phyloP scores from a whole-genome alignment of 2,888 invertebrate species.

The Desoria tigrina region DNA sequence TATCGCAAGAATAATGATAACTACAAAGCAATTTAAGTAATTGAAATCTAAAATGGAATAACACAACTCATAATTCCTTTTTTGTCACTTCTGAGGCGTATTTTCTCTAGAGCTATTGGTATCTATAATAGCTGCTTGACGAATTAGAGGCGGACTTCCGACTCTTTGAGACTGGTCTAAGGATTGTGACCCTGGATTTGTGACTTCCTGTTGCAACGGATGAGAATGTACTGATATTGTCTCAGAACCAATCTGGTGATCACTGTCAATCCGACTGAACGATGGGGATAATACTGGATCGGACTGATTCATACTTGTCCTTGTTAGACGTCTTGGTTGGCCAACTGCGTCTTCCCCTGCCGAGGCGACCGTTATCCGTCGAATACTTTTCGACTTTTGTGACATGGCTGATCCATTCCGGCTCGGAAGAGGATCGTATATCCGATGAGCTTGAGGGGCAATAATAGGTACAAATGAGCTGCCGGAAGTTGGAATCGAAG shows the following conservation, averaged over 20 bases:
- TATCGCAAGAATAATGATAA: too few relatives aligned
- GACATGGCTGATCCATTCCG: constrained; percentile 14
- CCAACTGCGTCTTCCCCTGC: constrained; percentile 48
- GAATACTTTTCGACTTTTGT: constrained; percentile 28
- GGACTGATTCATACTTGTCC: constrained; percentile 43
- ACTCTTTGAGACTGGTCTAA: constrained; percentile 11
- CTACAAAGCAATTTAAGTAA: too few relatives aligned
- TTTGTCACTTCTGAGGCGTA: constrained; percentile 42
- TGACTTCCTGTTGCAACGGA: constrained; percentile 4
- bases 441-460: constrained; percentile 16
- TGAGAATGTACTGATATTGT: constrained; percentile 24
- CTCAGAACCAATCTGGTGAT: constrained; percentile 18
- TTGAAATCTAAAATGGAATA: too few relatives aligned
- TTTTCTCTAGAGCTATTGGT: constrained; percentile 42
- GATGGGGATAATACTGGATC: constrained; percentile 46
- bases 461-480: constrained; percentile 35
- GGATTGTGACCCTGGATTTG: not conserved
- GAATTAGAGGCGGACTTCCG: constrained; percentile 25
- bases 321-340: constrained; percentile 26
- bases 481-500: constrained; percentile 26
- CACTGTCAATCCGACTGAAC: constrained; percentile 21
- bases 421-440: constrained; percentile 1
- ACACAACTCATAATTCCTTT: not conserved
- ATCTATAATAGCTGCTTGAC: constrained; percentile 40
- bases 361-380: constrained; percentile 43